Base-by-base conservation (phyloP, 1,140 invertebrate genomes). In the Hermetia illucens region DNA sequence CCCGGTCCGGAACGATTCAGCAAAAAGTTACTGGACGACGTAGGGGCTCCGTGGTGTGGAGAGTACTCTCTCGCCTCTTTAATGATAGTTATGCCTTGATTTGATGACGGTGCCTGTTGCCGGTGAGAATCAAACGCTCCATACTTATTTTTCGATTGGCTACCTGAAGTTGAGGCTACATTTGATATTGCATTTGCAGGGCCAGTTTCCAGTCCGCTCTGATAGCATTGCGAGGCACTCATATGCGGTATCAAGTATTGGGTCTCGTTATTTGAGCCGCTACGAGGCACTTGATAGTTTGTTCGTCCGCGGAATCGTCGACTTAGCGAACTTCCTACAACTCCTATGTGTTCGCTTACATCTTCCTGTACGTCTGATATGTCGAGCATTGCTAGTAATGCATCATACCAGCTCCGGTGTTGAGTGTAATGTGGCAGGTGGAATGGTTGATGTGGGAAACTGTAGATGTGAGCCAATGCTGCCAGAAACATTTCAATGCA, bases 401-500 rank as follows among this genome's bases (percentile, higher is more conserved):
- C 72, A 9, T 67, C 69, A 35, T 71, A 70, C 53, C 73, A 76
- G 43, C 51, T 59, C 21, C 53, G 47, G 22, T 55, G 51, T 0
- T 49, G 46, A 47, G 59, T 59, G 34, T 63, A 64, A 41, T 67
- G 56, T 30, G 63, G 54, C 5, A 58, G 55, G 35, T 61, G 58
- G 44, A 82, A 97, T 9, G 86, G 83, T 58, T 82, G 78, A 59
- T 93, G 83, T 18, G 89, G 89, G 58, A 96, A 97, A 44, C 87
- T 89, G 61, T 86, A 95, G 55, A 92, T 87, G 66, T 96, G 92
- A 3, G 88, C 91, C 10, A 95, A 75, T 1, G 91, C 86, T 8
- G 92, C 92, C 44, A 96, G 56, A 55, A 95, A 94, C 92, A 97
- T 97, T 66, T 97, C 92, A 50, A 96, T 90, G 52, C 92, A 97